Conservation (phyloP, 2,797 vertebrate genomes). For the Tokudaia tokunoshimensis region DNA sequence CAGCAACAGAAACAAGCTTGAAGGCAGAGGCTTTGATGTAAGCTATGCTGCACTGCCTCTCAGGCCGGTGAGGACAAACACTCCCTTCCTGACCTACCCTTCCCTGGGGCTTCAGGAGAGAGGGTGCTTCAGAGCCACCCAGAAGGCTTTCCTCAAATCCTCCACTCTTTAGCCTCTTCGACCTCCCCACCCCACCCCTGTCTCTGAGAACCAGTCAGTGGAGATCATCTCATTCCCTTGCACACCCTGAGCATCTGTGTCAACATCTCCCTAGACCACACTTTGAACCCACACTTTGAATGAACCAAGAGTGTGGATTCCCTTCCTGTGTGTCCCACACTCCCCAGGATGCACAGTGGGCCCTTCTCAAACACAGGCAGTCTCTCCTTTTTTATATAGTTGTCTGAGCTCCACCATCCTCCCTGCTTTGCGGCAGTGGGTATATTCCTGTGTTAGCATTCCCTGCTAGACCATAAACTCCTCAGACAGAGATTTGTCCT, state of each 20-base stretch:
- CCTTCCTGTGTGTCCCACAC: not conserved
- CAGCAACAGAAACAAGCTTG: not conserved
- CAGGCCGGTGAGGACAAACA: rapidly evolving
- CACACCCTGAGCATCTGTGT: rapidly evolving
- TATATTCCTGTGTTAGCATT: rapidly evolving
- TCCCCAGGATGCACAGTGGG: not conserved
- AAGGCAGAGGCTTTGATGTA: not conserved
- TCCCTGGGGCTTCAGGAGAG: rapidly evolving
- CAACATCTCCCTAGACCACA: not conserved
- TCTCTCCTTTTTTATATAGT: not conserved
- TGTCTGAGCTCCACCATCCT: not conserved
- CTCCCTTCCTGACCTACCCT: not conserved
- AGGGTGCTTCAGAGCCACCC: not conserved
- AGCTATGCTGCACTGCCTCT: not conserved
- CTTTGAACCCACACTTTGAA: not conserved
- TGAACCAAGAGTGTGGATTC: no score
- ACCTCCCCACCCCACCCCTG: not conserved
- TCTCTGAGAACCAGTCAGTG: not conserved
- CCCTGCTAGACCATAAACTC: not conserved
- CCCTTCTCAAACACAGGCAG: not conserved
- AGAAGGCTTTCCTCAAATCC: not conserved
- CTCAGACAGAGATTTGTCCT: not conserved
- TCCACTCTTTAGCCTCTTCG: not conserved
- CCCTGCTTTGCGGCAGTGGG: not conserved
- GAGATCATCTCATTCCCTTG: no score